These are phyloP conservation scores for Teleogryllus oceanicus DNA, from an alignment of 2,888 invertebrate genomes.

Conservation along the genomic window DNA sequence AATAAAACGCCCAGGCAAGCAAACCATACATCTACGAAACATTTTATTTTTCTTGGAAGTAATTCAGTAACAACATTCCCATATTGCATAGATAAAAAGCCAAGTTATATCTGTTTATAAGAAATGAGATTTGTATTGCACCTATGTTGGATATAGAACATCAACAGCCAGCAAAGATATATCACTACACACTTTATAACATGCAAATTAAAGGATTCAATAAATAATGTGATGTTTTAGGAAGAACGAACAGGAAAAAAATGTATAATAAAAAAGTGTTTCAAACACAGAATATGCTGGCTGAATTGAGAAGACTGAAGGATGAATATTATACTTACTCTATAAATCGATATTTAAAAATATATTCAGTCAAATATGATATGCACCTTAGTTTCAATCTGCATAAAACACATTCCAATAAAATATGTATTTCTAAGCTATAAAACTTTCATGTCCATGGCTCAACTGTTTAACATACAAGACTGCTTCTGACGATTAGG, in stretches of 20 bases:
- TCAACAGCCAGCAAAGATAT: neutral
- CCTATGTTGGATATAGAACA: neutral
- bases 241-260: neutral
- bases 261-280: neutral
- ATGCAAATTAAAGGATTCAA: neutral
- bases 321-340: slow-evolving; percentile 2
- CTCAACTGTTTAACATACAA: neutral
- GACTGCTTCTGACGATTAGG: neutral
- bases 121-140: neutral
- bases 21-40: slow-evolving; percentile 18
- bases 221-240: too few species aligned
- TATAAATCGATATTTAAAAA: neutral
- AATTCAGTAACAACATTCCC: slow-evolving; percentile 18
- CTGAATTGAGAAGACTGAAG: neutral
- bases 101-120: neutral
- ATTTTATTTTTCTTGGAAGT: slow-evolving; percentile 9
- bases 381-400: neutral
- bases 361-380: slow-evolving; percentile 11
- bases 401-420: neutral
- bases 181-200: slow-evolving; percentile 3
- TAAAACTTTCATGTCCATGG: neutral
- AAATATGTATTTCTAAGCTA: slow-evolving; percentile 18
- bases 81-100: slow-evolving; percentile 6
- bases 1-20: neutral
- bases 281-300: neutral